A percentile compares a stretch with the other conserved stretches of the same genome.
Evolutionary conservation across 1,140 invertebrate genomes (phyloP).

Genomic region (Hypothenemus hampei): DNA sequence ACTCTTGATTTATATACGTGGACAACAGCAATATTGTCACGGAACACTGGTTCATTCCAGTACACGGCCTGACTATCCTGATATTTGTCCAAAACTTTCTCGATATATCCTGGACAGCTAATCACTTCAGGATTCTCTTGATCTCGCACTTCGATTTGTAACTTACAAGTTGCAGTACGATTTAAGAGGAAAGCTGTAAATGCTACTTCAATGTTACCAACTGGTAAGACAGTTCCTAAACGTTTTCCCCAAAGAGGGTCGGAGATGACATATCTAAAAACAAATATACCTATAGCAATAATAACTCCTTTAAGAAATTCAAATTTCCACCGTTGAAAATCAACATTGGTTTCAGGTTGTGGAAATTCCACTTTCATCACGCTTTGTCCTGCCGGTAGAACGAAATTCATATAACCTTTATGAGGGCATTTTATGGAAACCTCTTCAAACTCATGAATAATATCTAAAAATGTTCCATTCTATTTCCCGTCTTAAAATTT

Average conservation of each 20-base stretch:
- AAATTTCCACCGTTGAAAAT: slow-evolving; percentile 51
- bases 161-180: slow-evolving; percentile 54
- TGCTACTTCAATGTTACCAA: slow-evolving; percentile 54
- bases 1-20: slow-evolving; percentile 61
- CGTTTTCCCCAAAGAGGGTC: slow-evolving; percentile 60
- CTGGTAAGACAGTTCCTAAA: slow-evolving; percentile 55
- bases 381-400: slow-evolving; percentile 50
- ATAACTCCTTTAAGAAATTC: background rate
- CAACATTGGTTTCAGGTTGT: slow-evolving; percentile 61
- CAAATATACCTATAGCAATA: background rate
- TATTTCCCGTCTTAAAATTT: background rate
- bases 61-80: slow-evolving; percentile 53
- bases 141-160: slow-evolving; percentile 59
- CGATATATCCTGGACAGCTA: slow-evolving; percentile 61
- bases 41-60: slow-evolving; percentile 66
- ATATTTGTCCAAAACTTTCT: slow-evolving; percentile 52
- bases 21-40: slow-evolving; percentile 57
- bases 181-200: slow-evolving; percentile 56
- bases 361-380: slow-evolving; percentile 56
- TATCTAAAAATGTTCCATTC: background rate
- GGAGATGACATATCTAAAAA: slow-evolving; percentile 55
- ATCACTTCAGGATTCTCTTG: slow-evolving; percentile 53
- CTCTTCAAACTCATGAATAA: slow-evolving; percentile 12
- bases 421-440: slow-evolving; percentile 62
- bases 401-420: slow-evolving; percentile 51